Conservation (phyloP, 2,888 invertebrate species). For the Drosophila kambysellisi region DNA sequence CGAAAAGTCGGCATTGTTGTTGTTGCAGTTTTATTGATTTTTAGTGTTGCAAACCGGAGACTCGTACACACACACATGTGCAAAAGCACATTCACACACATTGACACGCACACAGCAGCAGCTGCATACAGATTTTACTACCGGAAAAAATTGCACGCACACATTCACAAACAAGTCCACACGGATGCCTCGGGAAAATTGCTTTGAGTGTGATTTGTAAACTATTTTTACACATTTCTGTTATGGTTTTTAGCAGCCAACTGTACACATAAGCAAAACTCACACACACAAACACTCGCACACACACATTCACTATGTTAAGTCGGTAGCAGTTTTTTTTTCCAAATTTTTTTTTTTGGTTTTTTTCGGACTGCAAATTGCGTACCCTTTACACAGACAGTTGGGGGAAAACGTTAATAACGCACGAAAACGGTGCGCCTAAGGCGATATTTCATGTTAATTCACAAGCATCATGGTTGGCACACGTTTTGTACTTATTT, state of each 20-base stretch:
- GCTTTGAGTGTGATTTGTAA: constrained; percentile 57
- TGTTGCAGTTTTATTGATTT: constrained; percentile 76
- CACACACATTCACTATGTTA: constrained; percentile 40
- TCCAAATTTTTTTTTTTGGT: constrained; percentile 38
- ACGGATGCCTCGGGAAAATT: constrained; percentile 30
- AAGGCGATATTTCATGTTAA: constrained; percentile 29
- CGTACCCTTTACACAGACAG: constrained; percentile 54
- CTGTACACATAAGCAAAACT: constrained; percentile 60
- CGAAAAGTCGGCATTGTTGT: constrained; percentile 56
- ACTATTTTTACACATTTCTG: constrained; percentile 74
- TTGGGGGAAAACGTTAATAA: constrained; percentile 39
- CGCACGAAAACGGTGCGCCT: constrained; percentile 21
- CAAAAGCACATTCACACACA: constrained; percentile 18
- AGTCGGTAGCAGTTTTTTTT: constrained; percentile 60
- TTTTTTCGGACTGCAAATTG: constrained; percentile 64
- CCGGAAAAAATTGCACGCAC: constrained; percentile 76
- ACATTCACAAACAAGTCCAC: constrained; percentile 31
- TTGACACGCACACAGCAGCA: constrained; percentile 43
- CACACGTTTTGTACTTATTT: constrained; percentile 51
- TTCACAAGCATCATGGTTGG: constrained; percentile 29
- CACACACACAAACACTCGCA: constrained; percentile 29
- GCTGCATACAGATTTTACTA: constrained; percentile 64
- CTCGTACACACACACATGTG: constrained; percentile 42
- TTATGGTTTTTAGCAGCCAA: constrained; percentile 67
- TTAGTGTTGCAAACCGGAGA: constrained; percentile 76